Evolutionary conservation across 2,113 vertebrate species (phyloP), one percentile per base, ranked within the genome.

Genomic region (Eurystomus gularis): DNA sequence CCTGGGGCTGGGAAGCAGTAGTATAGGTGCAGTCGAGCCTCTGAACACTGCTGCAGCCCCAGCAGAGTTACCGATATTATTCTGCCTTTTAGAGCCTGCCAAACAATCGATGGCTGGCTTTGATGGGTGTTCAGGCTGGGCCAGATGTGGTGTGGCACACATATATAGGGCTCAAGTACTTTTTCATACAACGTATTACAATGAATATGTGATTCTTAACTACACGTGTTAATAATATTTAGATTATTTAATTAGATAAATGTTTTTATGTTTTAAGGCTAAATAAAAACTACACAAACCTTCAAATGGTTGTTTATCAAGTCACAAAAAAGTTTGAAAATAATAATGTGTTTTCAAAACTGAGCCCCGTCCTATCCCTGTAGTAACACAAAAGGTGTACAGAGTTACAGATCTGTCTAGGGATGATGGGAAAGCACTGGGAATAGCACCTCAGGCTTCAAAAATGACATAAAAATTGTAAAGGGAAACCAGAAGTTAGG

Each of bases 11-110:
- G 68, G 21, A 33, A 37, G 20, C 8, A 9, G 9, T 10, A 6
- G 16, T 17, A 10, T 2, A 7, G 46, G 6, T 42, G 18, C 29
- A 35, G 17, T 9, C 1, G 1, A 57, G 69, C 13, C 4, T 48
- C 69, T 1, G 0, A 25, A 24, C 5, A 1, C 16, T 54, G 7
- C 19, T 20, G 35, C 48, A 29, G 70, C 23, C 37, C 35, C 37
- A 25, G 35, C 42, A 26, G 28, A 28, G 35, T 48, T 57, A 35
- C 11, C 3, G 5, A 17, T n/a, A 7, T 9, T 64, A 8, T 44
- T 70, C 31, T 39, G 84, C 42, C 35, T 52, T 64, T 51, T 37
- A 33, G 25, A 78, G 44, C 28, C 58, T 65, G 42, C 14, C 57
- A 52, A 46, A 17, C 33, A 11, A 3, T 31, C 23, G 71, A 17